phyloP scores from a whole-genome alignment of 2,797 vertebrate genomes.

The Amblyraja radiata region DNA sequence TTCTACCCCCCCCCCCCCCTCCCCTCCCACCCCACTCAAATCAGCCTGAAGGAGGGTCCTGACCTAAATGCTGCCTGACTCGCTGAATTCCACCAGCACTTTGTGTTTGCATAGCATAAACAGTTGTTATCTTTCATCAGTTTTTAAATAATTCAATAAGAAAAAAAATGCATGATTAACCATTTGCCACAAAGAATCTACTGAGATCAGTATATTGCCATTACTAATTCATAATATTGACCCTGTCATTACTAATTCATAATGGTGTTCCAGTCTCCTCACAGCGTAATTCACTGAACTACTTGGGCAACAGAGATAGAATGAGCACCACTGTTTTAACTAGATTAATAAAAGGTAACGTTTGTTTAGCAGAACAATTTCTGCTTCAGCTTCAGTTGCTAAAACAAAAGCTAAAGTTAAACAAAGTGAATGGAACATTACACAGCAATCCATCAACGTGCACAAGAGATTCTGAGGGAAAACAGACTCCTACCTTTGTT shows the following conservation, averaged over 20 bases:
- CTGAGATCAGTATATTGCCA: background rate
- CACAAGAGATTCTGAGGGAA: background rate
- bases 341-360: background rate
- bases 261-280: background rate
- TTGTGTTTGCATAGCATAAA: too few species aligned
- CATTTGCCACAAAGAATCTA: background rate
- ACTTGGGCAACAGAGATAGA: background rate
- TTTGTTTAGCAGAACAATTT: background rate
- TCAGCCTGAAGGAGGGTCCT: too few species aligned
- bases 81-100: too few species aligned
- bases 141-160: background rate
- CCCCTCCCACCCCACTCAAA: too few species aligned
- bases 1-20: too few species aligned
- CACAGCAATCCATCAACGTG: background rate
- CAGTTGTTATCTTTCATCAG: too few species aligned
- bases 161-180: background rate
- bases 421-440: background rate
- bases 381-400: too few species aligned
- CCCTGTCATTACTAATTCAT: constrained; percentile 24
- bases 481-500: constrained; percentile 34
- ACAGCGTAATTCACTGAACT: background rate
- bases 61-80: too few species aligned
- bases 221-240: constrained; percentile 29
- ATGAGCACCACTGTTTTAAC: background rate
- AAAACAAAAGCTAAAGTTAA: background rate